These are phyloP conservation scores for Cheilosia scutellata DNA, from an alignment of 2,888 invertebrate genomes.

Conservation along the genomic window DNA sequence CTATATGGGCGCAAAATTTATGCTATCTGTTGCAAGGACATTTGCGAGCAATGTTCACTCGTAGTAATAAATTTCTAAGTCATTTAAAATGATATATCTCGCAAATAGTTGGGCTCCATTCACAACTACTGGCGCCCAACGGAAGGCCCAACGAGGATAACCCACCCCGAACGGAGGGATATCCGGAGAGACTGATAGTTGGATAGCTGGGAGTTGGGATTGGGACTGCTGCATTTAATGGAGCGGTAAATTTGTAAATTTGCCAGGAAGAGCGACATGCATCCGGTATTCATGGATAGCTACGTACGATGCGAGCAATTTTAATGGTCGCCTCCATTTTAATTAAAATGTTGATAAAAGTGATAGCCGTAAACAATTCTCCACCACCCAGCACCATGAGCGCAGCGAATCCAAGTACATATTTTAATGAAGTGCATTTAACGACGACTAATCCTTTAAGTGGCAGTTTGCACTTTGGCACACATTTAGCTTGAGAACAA, in stretches of 20 bases:
- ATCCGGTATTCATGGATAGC: constrained; percentile 27
- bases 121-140: constrained; percentile 49
- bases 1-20: constrained; percentile 63
- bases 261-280: constrained; percentile 36
- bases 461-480: constrained; percentile 64
- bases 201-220: background rate
- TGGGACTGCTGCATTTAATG: constrained; percentile 48
- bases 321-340: constrained; percentile 48
- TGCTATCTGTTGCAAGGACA: constrained; percentile 66
- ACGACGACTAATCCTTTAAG: constrained; percentile 66
- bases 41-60: constrained; percentile 63
- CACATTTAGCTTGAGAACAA: constrained; percentile 65
- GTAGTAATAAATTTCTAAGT: constrained; percentile 71
- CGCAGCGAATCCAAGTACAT: constrained; percentile 41
- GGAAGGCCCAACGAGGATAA: constrained; percentile 16
- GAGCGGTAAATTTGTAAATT: constrained; percentile 62
- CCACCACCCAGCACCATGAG: background rate
- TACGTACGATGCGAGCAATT: constrained; percentile 29
- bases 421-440: constrained; percentile 60
- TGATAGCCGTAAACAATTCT: constrained; percentile 24
- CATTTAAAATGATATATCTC: constrained; percentile 72
- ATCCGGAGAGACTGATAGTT: constrained; percentile 7
- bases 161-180: background rate
- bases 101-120: constrained; percentile 25
- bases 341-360: constrained; percentile 59